Percentiles rank a stretch among this genome's conserved stretches.
These are phyloP conservation scores for Gobionotothen gibberifrons DNA, from an alignment of 2,797 vertebrate genomes.

Conservation along the genomic window DNA sequence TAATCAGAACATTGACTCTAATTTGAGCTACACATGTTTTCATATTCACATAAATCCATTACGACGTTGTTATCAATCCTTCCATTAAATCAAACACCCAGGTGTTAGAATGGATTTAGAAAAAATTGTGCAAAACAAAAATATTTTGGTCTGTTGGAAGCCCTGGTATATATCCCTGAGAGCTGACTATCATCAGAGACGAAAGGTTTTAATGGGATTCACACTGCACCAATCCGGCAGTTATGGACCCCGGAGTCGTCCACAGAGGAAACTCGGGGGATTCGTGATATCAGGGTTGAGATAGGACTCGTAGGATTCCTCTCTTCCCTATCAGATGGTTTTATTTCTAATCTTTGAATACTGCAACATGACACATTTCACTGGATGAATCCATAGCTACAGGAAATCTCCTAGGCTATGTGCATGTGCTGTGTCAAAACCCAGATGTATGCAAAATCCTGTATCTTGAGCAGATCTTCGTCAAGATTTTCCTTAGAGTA, in stretches of 20 bases:
- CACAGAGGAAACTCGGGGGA: constrained; percentile 49
- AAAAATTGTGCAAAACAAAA: constrained; percentile 41
- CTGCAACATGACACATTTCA: constrained; percentile 28
- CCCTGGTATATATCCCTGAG: constrained; percentile 46
- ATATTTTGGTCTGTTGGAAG: constrained; percentile 18
- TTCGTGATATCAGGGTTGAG: constrained; percentile 45
- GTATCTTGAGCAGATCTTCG: constrained; percentile 11
- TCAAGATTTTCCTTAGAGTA: constrained; percentile 7
- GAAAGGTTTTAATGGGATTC: constrained; percentile 62
- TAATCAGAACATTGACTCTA: constrained; percentile 23
- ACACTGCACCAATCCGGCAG: constrained; percentile 53
- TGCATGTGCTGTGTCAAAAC: constrained; percentile 13
- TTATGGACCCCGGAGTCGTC: constrained; percentile 45
- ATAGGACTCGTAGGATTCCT: constrained; percentile 20
- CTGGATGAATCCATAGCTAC: constrained; percentile 17
- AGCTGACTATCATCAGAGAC: constrained; percentile 51
- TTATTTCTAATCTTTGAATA: constrained; percentile 47
- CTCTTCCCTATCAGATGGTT: constrained; percentile 38
- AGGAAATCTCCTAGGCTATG: constrained; percentile 18
- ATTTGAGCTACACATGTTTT: constrained; percentile 42
- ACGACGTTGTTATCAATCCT: constrained; percentile 49
- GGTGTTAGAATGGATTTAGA: constrained; percentile 49
- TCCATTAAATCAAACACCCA: constrained; percentile 67
- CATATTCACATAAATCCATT: constrained; percentile 43
- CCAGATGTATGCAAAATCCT: constrained; percentile 36